Base-by-base conservation (phyloP, 2,888 invertebrate genomes). In the Clepsis dumicolana region DNA sequence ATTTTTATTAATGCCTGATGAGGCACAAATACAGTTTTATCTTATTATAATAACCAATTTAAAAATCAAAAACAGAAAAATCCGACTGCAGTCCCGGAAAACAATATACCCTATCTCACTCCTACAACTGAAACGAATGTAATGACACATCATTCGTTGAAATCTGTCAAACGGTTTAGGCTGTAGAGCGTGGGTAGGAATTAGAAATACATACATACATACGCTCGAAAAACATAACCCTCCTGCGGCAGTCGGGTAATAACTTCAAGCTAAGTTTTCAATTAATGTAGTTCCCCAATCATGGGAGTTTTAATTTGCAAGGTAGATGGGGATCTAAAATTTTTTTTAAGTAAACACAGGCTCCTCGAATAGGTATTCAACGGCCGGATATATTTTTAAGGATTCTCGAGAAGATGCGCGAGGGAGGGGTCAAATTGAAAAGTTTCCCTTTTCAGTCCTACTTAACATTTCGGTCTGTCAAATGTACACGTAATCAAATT, bases 341-440 rank as follows among this genome's bases (percentile, higher is more conserved):
- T 56, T 50, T 27, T 14, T 27, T 8, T 56, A 44, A 35, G 56
- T 62, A 62, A 67, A 67, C 56, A 67, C 44, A 50, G 50, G 61
- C 16, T 25, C 29, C 10, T 16, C 27, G 41, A 56, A 52, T 52
- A 57, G 50, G 62, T 62, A 62, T 62, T 67, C 67, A 12, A 57
- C 50, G 53, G 29, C 14, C 56, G 67, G 57, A 62, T 56, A 57
- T 59, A 62, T 57, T 67, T 67, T 57, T 50, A 63, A 48, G 50
- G 67, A 67, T 57, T 52, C 56, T 67, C 56, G 29, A 56, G 56
- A 21, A 48, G 62, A 67, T 53, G 27, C 50, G 38, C 67, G 67
- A 54, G 60, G 67, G 67, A 48, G 65, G 67, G 56, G 67, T 67
- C 50, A 67, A 57, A 67, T 67, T 67, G 67, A 67, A 62, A 67